Base-by-base conservation (phyloP, 2,797 vertebrate species). In the Huso huso region DNA sequence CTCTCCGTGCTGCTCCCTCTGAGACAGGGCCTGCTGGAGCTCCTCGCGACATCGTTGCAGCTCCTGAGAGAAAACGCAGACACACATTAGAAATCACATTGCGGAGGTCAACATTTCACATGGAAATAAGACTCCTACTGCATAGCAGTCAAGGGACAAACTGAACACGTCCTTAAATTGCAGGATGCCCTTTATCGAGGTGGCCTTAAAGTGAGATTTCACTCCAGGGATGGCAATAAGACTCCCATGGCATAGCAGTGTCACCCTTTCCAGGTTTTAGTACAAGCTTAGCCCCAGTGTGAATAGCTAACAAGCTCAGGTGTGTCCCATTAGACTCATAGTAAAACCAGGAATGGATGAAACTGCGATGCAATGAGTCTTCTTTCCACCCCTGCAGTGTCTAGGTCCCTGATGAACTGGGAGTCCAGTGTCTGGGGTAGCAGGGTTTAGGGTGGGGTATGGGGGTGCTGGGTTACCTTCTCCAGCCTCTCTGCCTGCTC, bases 391-490 rank as follows among this genome's bases (percentile, higher is more conserved):
- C 23, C 23, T 37, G 23, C 23, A 4, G 13, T 1, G n/a, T 37
- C 18, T 61, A 55, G 52, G 23, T 59, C 64, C 69, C 37, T 58
- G 48, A 12, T 61, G 3, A 61, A 12, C 10, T 64, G 63, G 51
- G 51, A 15, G 63, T 18, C 15, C 15, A 18, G 49, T 61, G 63
- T 59, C 61, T 51, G 53, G 8, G 48, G 10, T 13, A 63, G 48
- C 48, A 50, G 48, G 7, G 11, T 12, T 11, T 37, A 11, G 48
- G 48, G 6, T 9, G 10, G 70, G 73, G 65, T 74, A 66, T 63
- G 60, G 70, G 59, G 51, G 59, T 70, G 12, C 9, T 72, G 72
- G 75, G 11, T 67, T 81, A 96, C 95, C 93, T 94, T 91, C 72
- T 73, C 87, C 63, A 94, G 83, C 0, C 73, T 67, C 7, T 91